Base-by-base conservation (phyloP, 2,113 vertebrate genomes). In the Dromas ardeola region DNA sequence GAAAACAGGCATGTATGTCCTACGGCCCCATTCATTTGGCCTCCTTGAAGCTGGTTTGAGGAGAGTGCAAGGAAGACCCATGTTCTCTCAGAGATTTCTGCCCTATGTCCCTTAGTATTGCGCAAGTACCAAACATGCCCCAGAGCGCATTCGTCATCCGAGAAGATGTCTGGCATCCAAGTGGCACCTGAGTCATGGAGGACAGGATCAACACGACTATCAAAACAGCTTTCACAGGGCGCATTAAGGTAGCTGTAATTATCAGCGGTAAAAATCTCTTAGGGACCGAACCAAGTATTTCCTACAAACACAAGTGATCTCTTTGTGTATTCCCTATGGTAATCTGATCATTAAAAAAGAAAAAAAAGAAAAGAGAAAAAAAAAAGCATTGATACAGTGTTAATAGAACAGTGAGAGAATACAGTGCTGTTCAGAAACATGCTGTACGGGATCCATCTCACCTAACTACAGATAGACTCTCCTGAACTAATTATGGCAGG, bases 121-220 rank as follows among this genome's bases (percentile, higher is more conserved):
- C 38, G 4, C 15, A 55, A 13, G 4, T 55, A 63, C 12, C 17
- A 43, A 71, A 42, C 4, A 34, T 9, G 20, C 23, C 55, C 47
- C 34, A 58, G 36, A 71, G 62, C 0, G 0, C 21, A 36, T 23
- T 53, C 55, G n/a, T 67, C n/a, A 89, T n/a, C 30, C 0, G 1
- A 66, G 53, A 30, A 26, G 38, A 43, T 1, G 6, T 22, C 62
- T 25, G 56, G 56, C 45, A 36, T 55, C 1, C 0, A 61, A 65
- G 36, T 45, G n/a, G 47, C 59, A 63, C 30, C 77, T 23, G 38
- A 81, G 72, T 56, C 42, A 63, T 0, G 1, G 30, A 90, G 26
- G 50, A 58, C 42, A 66, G 53, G 42, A 94, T 49, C 49, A 67
- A 81, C 29, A 45, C 4, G 83, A 22, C 71, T 38, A 70, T 30